These are phyloP conservation scores for Drosophila tropicalis DNA, from an alignment of 1,140 invertebrate species.

Conservation along the genomic window DNA sequence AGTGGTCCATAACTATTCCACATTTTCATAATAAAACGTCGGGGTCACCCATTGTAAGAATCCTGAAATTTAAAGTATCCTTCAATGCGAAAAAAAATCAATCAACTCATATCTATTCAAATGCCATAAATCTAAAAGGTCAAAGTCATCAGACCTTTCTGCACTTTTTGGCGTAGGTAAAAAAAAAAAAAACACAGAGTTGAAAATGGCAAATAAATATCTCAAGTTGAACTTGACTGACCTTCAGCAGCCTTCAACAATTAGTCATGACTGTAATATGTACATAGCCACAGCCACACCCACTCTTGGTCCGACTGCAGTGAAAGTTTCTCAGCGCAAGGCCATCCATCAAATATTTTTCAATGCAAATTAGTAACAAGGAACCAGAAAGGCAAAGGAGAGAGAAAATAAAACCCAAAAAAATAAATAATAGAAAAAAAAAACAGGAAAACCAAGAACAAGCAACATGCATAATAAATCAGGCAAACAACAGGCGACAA, in stretches of 20 bases:
- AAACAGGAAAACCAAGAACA: neutral
- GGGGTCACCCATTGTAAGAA: neutral
- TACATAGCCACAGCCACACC: neutral
- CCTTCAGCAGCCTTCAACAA: slow-evolving; percentile 12
- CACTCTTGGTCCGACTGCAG: neutral
- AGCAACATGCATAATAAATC: slow-evolving; percentile 19
- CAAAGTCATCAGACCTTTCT: slow-evolving; percentile 16
- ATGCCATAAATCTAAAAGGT: slow-evolving; percentile 12
- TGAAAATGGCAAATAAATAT: slow-evolving; percentile 6
- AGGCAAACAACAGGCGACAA: slow-evolving; percentile 37
- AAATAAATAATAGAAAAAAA: neutral
- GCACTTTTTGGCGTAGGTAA: slow-evolving; percentile 9
- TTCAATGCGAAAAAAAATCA: slow-evolving; percentile 6
- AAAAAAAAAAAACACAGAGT: too few relatives aligned
- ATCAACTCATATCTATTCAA: neutral
- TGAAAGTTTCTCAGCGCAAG: slow-evolving; percentile 8
- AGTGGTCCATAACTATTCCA: too few relatives aligned
- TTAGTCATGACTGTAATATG: slow-evolving; percentile 18
- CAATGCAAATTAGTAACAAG: slow-evolving; percentile 6
- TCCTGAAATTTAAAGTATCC: neutral
- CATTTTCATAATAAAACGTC: too few relatives aligned
- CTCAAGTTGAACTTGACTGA: slow-evolving; percentile 7
- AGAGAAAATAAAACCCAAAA: neutral
- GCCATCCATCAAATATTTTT: slow-evolving; percentile 17
- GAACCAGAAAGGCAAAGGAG: neutral